phyloP scores from a whole-genome alignment of 2,888 invertebrate genomes.

The Ectemnius continuus region DNA sequence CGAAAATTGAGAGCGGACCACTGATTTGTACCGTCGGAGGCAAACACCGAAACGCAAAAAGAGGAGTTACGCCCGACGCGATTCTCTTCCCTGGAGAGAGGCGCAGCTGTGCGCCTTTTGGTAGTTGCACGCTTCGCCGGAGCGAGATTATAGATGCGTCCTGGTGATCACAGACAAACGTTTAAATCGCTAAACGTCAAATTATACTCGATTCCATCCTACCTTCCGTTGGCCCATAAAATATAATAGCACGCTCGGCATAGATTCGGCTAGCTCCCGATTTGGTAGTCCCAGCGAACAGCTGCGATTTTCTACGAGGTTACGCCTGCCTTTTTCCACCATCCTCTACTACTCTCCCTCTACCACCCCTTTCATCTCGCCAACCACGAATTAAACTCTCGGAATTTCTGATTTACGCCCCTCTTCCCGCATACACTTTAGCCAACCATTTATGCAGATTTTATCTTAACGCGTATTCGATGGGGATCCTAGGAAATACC shows the following conservation, averaged over 20 bases:
- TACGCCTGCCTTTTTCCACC: neutral
- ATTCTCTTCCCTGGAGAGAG: conserved; percentile 30
- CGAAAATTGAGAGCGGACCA: conserved; percentile 16
- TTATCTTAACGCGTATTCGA: too few relatives aligned
- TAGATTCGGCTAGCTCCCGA: conserved; percentile 64
- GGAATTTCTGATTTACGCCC: neutral
- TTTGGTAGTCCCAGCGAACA: conserved; percentile 43
- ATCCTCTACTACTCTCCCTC: conserved; percentile 7
- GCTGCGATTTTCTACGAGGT: conserved; percentile 46
- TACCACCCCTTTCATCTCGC: conserved; percentile 8
- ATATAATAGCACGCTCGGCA: conserved; percentile 73
- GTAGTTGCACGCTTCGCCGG: conserved; percentile 66
- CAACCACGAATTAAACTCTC: neutral
- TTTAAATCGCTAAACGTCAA: conserved; percentile 76
- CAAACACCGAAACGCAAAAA: conserved; percentile 18
- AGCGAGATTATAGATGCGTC: conserved; percentile 74
- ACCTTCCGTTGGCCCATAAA: conserved; percentile 60
- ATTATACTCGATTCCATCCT: conserved; percentile 68
- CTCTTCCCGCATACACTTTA: too few relatives aligned
- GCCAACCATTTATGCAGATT: too few relatives aligned
- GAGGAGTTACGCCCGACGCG: conserved; percentile 18
- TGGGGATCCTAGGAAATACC: too few relatives aligned
- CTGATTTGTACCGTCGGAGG: conserved; percentile 15
- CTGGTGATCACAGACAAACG: conserved; percentile 76
- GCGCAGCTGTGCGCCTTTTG: conserved; percentile 70